These are phyloP conservation scores for Glyptemys insculpta DNA, from an alignment of 2,797 vertebrate genomes.

Conservation along the genomic window DNA sequence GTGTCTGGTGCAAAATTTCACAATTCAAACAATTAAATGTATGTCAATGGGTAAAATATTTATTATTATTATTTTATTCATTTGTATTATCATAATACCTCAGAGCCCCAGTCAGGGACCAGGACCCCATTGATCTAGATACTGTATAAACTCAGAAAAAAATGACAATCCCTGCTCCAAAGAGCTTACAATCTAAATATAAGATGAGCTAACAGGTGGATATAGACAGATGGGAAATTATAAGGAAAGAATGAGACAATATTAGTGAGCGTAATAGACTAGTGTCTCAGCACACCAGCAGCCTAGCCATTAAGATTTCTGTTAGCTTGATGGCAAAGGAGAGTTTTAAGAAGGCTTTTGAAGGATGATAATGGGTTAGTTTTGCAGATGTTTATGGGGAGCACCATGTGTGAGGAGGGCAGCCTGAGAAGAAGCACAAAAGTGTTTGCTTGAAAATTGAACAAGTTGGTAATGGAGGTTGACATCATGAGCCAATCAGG, in stretches of 20 bases:
- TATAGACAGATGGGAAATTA: neutral
- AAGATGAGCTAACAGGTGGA: neutral
- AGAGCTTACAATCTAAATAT: neutral
- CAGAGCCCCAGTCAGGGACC: neutral
- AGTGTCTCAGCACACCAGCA: too few relatives aligned
- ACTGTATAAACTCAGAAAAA: neutral
- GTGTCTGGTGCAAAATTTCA: slow-evolving; percentile 22
- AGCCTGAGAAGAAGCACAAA: too few relatives aligned
- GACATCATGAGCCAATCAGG: too few relatives aligned
- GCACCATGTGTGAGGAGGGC: too few relatives aligned
- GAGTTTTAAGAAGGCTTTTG: too few relatives aligned
- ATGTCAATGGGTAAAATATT: slow-evolving; percentile 42
- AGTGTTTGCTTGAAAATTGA: too few relatives aligned
- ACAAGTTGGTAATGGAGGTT: too few relatives aligned
- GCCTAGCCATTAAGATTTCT: too few relatives aligned
- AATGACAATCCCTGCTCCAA: neutral
- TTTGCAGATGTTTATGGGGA: too few relatives aligned
- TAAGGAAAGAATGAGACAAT: neutral
- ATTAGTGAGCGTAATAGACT: neutral
- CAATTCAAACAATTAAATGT: neutral
- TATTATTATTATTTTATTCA: slow-evolving; percentile 53
- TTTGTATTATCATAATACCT: neutral
- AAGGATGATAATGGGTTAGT: too few relatives aligned
- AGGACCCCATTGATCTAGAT: neutral
- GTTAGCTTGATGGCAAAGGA: too few relatives aligned